Percentiles rank a stretch among this genome's conserved stretches.
Conservation (phyloP, 2,797 vertebrate species). For the Microctenopoma stevenorrisi region DNA sequence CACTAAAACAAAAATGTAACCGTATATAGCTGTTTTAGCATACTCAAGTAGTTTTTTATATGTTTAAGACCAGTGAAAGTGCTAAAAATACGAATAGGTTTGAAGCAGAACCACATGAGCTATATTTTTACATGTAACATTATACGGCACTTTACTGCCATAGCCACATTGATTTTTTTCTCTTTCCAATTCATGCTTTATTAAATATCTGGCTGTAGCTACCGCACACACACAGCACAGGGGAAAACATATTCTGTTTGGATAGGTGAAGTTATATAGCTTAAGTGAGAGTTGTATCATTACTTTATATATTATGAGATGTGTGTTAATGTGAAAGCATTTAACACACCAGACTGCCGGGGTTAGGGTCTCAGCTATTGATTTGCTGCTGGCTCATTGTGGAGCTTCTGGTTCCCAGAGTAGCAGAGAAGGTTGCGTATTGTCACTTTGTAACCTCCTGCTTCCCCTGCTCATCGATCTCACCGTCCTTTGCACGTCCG, state of each 20-base stretch:
- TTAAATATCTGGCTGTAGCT: slow-evolving; percentile 69
- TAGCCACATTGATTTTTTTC: slow-evolving; percentile 67
- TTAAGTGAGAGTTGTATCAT: slow-evolving; percentile 2
- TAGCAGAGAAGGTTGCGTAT: slow-evolving; percentile 37
- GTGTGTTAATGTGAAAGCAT: slow-evolving; percentile 12
- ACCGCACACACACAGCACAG: slow-evolving; percentile 30
- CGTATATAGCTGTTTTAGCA: neutral
- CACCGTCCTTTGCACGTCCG: slow-evolving; percentile 48
- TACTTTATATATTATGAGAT: slow-evolving; percentile 9
- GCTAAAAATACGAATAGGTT: slow-evolving; percentile 23
- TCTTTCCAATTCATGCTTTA: slow-evolving; percentile 70
- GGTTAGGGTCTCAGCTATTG: neutral
- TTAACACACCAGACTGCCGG: neutral
- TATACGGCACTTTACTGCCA: slow-evolving; percentile 60
- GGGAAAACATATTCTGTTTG: slow-evolving; percentile 32
- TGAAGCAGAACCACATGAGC: slow-evolving; percentile 76
- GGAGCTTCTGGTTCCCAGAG: slow-evolving; percentile 45
- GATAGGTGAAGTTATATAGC: slow-evolving; percentile 5
- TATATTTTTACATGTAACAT: slow-evolving; percentile 78
- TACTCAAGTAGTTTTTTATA: neutral
- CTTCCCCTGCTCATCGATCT: slow-evolving; percentile 65
- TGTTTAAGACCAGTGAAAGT: slow-evolving; percentile 5
- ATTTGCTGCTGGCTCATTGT: slow-evolving; percentile 18
- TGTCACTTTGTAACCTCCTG: slow-evolving; percentile 60
- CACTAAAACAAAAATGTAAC: neutral